phyloP scores from a whole-genome alignment of 2,113 vertebrate genomes.

The Octodon degus region DNA sequence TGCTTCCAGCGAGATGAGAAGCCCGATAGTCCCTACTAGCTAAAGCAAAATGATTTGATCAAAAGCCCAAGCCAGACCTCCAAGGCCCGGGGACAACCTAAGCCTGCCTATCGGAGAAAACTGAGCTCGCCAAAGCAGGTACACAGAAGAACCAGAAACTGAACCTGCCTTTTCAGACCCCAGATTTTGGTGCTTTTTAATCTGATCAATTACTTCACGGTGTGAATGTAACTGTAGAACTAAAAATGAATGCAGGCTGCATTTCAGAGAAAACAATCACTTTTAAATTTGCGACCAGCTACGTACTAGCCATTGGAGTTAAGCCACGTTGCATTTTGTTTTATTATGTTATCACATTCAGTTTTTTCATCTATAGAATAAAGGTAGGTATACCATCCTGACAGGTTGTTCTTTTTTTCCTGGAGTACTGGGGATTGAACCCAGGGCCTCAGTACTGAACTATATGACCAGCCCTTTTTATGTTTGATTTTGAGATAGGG shows the following conservation, averaged over 20 bases:
- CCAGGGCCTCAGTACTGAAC: background rate
- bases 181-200: background rate
- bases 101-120: background rate
- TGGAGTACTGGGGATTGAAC: background rate
- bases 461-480: background rate
- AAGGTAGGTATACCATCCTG: background rate
- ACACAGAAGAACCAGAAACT: background rate
- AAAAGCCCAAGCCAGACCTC: background rate
- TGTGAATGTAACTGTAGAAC: background rate
- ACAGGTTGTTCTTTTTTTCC: background rate
- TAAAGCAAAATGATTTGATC: background rate
- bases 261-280: background rate
- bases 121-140: background rate
- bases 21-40: background rate
- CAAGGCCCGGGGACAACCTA: fast-evolving
- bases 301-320: background rate
- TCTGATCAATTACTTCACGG: background rate
- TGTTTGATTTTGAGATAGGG: background rate
- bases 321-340: background rate
- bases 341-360: too few species aligned
- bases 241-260: background rate
- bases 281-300: too few species aligned
- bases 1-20: background rate
- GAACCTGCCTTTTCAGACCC: background rate
- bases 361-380: background rate